Evolutionary conservation across 2,888 invertebrate genomes (phyloP).

Genomic region (Onchidella celtica): DNA sequence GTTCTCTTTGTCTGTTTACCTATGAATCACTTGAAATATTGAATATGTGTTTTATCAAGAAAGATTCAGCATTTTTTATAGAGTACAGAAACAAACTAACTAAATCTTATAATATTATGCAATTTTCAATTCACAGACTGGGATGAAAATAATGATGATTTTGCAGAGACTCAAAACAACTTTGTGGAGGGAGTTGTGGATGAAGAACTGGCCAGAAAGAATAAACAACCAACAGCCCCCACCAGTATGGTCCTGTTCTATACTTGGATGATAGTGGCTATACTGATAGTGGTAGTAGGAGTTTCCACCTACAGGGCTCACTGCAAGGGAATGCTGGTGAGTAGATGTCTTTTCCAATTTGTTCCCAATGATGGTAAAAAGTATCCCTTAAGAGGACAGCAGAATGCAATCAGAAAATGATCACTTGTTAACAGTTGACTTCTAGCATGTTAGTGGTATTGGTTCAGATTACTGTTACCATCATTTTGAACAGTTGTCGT

Average conservation of each 20-base stretch:
- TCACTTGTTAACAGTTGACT: too few relatives aligned
- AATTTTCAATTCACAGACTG: not conserved
- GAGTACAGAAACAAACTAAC: too few relatives aligned
- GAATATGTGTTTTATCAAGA: too few relatives aligned
- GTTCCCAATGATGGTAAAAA: not conserved
- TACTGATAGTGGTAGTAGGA: slow-evolving; percentile 51
- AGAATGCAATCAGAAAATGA: too few relatives aligned
- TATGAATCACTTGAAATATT: too few relatives aligned
- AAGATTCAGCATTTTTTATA: too few relatives aligned
- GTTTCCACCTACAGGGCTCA: slow-evolving; percentile 55
- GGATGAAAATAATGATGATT: slow-evolving; percentile 19
- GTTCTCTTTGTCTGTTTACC: too few relatives aligned
- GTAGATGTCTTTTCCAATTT: too few relatives aligned
- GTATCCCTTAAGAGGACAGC: too few relatives aligned
- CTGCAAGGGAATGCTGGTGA: slow-evolving; percentile 48
- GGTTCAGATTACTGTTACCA: too few relatives aligned
- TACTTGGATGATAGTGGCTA: slow-evolving; percentile 60
- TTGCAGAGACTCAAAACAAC: not conserved
- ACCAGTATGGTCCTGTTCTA: slow-evolving; percentile 59
- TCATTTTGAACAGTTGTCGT: too few relatives aligned
- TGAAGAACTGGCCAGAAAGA: slow-evolving; percentile 40
- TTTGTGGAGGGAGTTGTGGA: slow-evolving; percentile 51
- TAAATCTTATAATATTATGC: not conserved
- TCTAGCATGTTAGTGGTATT: too few relatives aligned
- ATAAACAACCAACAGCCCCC: slow-evolving; percentile 48